Base-by-base conservation (phyloP, 1,140 invertebrate species). In the Lanistes nyassanus region DNA sequence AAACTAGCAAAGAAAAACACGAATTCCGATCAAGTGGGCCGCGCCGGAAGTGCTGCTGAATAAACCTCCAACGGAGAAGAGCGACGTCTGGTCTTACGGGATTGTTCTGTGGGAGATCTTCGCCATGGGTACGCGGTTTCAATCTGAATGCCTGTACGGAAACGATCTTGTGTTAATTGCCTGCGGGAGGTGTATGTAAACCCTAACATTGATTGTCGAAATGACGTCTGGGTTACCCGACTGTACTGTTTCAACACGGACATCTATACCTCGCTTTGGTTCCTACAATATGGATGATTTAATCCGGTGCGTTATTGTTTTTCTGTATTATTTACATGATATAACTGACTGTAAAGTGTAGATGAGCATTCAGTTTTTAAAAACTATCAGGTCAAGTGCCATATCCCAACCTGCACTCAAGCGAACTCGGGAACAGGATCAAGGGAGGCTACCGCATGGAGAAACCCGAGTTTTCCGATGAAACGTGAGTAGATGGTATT, bases 361-460 rank as follows among this genome's bases (percentile, higher is more conserved):
- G 13, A 53, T 53, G 23, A 53, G 51, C 13, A 53, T 23, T 13
- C 51, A 53, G 51, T 55, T 55, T 16, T n/a, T 55, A 76, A n/a
- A 79, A 31, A 74, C 77, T 65, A 65, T 77, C 78, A 60, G 93
- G 89, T 21, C 84, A 92, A 2, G 92, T 92, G 77, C 95, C 95
- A 0, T 96, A 96, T 89, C 94, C 94, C 0, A 94, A 94, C 47
- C 91, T 95, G 7, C 91, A 92, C 29, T 91, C 94, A 4, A 93
- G 95, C 80, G 93, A 94, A 83, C 90, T 96, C 1, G 94, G 93
- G 85, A 91, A 92, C 5, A 69, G 68, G 23, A 55, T 85, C 0
- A 80, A 74, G 53, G 58, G 19, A 26, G 82, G 82, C 16, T 75
- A 83, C 26, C 65, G 82, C 42, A 81, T 83, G 76, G 26, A 66